phyloP scores from a whole-genome alignment of 2,888 invertebrate species.

The Ophraella communa region DNA sequence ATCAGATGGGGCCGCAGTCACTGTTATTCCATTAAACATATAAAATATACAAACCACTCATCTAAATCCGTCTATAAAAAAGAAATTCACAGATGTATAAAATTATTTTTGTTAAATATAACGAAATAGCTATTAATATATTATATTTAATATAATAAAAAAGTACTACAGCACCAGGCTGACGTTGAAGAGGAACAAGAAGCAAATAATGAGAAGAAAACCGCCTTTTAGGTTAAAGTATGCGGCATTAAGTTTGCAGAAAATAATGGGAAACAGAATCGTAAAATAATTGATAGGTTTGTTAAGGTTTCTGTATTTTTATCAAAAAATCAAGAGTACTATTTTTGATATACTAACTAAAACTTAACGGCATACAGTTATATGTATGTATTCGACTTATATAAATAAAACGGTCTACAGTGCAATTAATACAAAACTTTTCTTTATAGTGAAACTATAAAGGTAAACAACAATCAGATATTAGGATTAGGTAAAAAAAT shows the following conservation, averaged over 20 bases:
- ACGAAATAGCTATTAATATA: conserved; percentile 39
- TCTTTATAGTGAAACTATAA: neutral
- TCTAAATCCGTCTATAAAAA: neutral
- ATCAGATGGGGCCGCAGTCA: conserved; percentile 55
- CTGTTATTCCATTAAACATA: conserved; percentile 54
- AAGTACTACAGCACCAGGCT: conserved; percentile 34
- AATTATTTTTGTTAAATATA: conserved; percentile 41
- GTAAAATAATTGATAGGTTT: too few relatives aligned
- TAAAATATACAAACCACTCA: neutral
- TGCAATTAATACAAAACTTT: neutral
- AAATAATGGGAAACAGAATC: too few relatives aligned
- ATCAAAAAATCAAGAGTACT: too few relatives aligned
- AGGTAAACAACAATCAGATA: neutral
- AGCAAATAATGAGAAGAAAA: neutral
- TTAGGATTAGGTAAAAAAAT: neutral
- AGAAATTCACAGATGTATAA: conserved; percentile 40
- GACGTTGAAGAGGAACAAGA: conserved; percentile 16
- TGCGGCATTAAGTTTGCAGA: too few relatives aligned
- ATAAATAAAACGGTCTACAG: neutral
- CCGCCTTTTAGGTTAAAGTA: too few relatives aligned
- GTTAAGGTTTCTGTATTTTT: too few relatives aligned
- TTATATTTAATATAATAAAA: conserved; percentile 24
- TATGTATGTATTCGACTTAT: too few relatives aligned
- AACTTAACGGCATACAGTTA: neutral
- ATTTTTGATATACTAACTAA: too few relatives aligned